Evolutionary conservation across 2,113 vertebrate species (phyloP).

Genomic region (Lepus americanus): DNA sequence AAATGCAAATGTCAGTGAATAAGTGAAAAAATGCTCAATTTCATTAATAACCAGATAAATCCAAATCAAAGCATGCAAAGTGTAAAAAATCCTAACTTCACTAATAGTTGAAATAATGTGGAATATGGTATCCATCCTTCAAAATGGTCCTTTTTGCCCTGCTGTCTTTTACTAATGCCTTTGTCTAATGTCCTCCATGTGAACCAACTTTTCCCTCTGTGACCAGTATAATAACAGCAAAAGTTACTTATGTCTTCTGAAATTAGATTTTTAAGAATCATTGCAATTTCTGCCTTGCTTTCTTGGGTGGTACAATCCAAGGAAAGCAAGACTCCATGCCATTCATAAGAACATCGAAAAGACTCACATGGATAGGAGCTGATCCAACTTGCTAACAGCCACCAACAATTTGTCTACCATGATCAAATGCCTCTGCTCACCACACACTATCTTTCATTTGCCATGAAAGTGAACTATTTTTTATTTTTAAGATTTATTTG

Average conservation of each 20-base stretch:
- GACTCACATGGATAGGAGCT: neutral
- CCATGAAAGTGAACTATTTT: too few species aligned
- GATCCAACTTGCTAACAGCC: neutral
- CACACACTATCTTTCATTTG: neutral
- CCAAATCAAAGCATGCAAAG: neutral
- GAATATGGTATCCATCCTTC: neutral
- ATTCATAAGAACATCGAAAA: neutral
- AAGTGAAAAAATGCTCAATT: neutral
- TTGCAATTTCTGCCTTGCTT: neutral
- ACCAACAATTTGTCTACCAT: neutral
- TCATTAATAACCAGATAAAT: neutral
- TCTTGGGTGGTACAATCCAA: neutral
- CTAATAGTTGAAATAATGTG: neutral
- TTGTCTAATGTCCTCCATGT: neutral
- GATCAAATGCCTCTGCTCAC: neutral
- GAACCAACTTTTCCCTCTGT: neutral
- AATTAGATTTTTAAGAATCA: neutral
- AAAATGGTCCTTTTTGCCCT: accelerated
- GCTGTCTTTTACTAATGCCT: neutral
- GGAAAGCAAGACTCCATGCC: neutral
- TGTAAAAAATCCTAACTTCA: neutral
- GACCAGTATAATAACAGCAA: neutral
- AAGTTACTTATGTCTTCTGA: neutral
- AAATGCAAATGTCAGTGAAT: neutral
- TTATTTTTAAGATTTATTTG: too few species aligned